A percentile compares a stretch with the other conserved stretches of the same genome.
Conservation (phyloP, 2,888 invertebrate species). For the Actias luna region DNA sequence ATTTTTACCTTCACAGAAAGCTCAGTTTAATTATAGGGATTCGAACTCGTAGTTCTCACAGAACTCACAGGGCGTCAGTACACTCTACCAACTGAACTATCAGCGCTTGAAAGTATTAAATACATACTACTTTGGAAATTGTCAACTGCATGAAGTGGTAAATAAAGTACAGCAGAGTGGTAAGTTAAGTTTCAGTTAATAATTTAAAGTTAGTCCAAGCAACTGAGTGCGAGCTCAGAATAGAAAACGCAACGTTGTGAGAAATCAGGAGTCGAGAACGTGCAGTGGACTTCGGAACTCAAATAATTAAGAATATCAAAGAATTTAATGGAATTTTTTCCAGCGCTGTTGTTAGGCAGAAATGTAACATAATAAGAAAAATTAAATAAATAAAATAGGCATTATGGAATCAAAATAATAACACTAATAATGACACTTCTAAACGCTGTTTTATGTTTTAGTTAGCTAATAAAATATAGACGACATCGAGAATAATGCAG, state of each 20-base stretch:
- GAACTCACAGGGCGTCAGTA: no score
- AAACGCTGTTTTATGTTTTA: slow-evolving; percentile 29
- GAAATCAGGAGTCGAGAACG: slow-evolving; percentile 31
- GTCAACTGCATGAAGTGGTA: slow-evolving; percentile 47
- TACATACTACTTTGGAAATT: slow-evolving; percentile 35
- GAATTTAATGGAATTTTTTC: neutral
- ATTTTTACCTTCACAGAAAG: no score
- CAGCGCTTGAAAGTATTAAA: slow-evolving; percentile 1
- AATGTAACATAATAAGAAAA: neutral
- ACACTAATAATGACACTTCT: neutral
- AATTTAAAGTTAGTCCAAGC: slow-evolving; percentile 72
- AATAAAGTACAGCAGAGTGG: slow-evolving; percentile 66
- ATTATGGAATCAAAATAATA: neutral
- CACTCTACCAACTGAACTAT: no score
- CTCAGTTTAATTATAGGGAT: no score
- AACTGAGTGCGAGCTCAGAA: slow-evolving; percentile 58
- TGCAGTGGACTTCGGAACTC: slow-evolving; percentile 38
- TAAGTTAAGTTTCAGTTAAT: slow-evolving; percentile 66
- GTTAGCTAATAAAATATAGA: slow-evolving; percentile 35
- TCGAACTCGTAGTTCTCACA: no score
- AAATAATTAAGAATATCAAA: neutral
- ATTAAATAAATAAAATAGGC: no score
- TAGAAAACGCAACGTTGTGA: slow-evolving; percentile 54
- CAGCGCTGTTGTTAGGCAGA: neutral
- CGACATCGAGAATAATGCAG: slow-evolving; percentile 32